Conservation (phyloP, 2,888 invertebrate species). For the Colostygia pectinataria region DNA sequence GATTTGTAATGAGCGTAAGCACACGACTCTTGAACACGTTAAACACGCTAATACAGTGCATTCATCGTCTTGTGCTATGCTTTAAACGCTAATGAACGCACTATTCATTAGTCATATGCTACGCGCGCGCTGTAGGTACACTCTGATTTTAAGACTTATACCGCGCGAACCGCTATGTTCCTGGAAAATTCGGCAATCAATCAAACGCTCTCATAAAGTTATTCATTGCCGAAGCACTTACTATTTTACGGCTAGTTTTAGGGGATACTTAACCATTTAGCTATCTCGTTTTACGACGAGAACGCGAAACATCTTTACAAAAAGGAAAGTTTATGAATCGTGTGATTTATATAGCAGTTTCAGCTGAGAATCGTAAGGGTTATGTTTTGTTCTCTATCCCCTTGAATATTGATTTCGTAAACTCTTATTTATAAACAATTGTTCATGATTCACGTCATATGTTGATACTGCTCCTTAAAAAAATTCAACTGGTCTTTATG, state of each 20-base stretch:
- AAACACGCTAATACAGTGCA: too few species aligned
- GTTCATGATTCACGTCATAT: too few species aligned
- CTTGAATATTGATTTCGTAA: slow-evolving; percentile 16
- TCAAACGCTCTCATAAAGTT: slow-evolving; percentile 71
- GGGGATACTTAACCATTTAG: slow-evolving; percentile 71
- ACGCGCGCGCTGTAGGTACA: too few species aligned
- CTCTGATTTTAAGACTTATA: background rate
- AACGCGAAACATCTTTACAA: slow-evolving; percentile 54
- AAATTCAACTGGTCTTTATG: too few species aligned
- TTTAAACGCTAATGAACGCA: too few species aligned
- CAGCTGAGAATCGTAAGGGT: slow-evolving; percentile 22
- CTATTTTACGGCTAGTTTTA: slow-evolving; percentile 73
- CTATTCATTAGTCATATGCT: too few species aligned
- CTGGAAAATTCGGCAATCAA: slow-evolving; percentile 65
- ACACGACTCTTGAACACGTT: too few species aligned
- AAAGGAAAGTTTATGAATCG: slow-evolving; percentile 60
- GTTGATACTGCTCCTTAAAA: too few species aligned
- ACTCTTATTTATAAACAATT: too few species aligned
- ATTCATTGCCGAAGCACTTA: slow-evolving; percentile 68
- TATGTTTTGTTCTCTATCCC: slow-evolving; percentile 21
- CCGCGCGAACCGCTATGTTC: slow-evolving; percentile 10
- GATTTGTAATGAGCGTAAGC: too few species aligned
- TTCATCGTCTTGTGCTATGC: too few species aligned
- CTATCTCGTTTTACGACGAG: slow-evolving; percentile 70
- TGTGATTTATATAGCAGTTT: slow-evolving; percentile 47